Base-by-base conservation (phyloP, 2,797 vertebrate genomes). In the Danio tinwini region DNA sequence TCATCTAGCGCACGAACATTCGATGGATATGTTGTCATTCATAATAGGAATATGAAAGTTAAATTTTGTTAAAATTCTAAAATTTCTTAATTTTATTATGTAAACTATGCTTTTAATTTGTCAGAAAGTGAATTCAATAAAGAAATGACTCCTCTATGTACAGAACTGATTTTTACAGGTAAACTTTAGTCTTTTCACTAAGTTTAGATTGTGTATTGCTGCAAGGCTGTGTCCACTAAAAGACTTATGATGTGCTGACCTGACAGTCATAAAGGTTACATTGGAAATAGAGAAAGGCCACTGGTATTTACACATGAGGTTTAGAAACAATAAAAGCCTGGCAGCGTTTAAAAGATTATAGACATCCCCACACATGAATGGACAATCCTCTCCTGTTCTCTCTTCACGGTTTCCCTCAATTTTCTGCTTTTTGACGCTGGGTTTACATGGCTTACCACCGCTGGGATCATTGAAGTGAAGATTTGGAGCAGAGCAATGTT, bases 291-390 rank as follows among this genome's bases (percentile, higher is more conserved):
- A 69, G 76, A 84, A 74, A 52, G 70, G 21, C 50, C 56, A 45
- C n/a, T 52, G 77, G 67, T 75, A 56, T 86, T 84, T 82, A 82
- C 78, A 74, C 52, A 69, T 58, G 58, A 78, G 58, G 47, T 80
- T 83, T 62, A 37, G 64, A 78, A 86, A 78, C 64, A 84, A 68
- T 62, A 74, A 70, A 82, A 70, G 67, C 45, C 52, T 47, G 53
- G 42, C 52, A 80, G 78, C 29, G 17, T 76, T 76, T 73, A 80
- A 74, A 47, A 82, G 59, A 82, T 83, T 79, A 74, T 70, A 81
- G 81, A 82, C 65, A 81, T 82, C 69, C 63, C 10, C 63, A 76
- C 78, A 84, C 77, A 82, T 83, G 78, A 77, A 9, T 37, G 58
- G 58, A 73, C 72, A 83, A 81, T 50, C 42, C 56, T 77, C 76